Evolutionary conservation across 1,140 invertebrate genomes (phyloP), one percentile per base, ranked within the genome.

Genomic region (Drosophila ercepeae): DNA sequence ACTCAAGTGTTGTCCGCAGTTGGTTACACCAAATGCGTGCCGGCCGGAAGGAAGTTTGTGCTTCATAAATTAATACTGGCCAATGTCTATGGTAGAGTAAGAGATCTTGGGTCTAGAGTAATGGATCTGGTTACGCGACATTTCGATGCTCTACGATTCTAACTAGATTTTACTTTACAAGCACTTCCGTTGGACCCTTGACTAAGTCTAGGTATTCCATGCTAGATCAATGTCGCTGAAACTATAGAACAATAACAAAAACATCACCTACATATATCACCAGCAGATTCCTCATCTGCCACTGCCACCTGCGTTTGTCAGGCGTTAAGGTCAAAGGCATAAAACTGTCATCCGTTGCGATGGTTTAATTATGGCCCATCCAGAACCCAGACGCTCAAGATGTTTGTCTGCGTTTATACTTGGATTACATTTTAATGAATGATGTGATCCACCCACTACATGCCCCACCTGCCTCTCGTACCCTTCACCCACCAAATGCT

Each of bases 241-340:
- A 41, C 53, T 70, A 41, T 45, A 57, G 51, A 76, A 52, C 55
- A 61, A 41, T 49, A 53, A 29, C 63, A 45, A n/a, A n/a, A n/a
- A 34, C 25, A 49, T 11, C 27, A 27, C 18, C n/a, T 8, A 3
- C 19, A 42, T 11, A 3, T 42, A 42, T 11, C 25, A 55, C 19
- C 39, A 46, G 5, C 4, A 57, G 29, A 34, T 46, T 25, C 25
- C 34, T 18, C 36, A 52, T 53, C 51, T 42, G 44, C 49, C 52
- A 49, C 51, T 42, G 44, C 49, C 52, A 49, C 23, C 55, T 49
- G 45, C 44, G 64, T 51, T 53, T 69, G 75, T 76, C 81, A 76
- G 81, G 36, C 82, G 64, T 82, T 88, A 88, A 88, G 82, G 82
- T 88, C 74, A 82, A 89, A 88, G 77, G 74, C 82, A 88, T 88